A percentile compares a stretch with the other conserved stretches of the same genome.
Conservation (phyloP, 2,113 vertebrate genomes). For the Zapornia atra region DNA sequence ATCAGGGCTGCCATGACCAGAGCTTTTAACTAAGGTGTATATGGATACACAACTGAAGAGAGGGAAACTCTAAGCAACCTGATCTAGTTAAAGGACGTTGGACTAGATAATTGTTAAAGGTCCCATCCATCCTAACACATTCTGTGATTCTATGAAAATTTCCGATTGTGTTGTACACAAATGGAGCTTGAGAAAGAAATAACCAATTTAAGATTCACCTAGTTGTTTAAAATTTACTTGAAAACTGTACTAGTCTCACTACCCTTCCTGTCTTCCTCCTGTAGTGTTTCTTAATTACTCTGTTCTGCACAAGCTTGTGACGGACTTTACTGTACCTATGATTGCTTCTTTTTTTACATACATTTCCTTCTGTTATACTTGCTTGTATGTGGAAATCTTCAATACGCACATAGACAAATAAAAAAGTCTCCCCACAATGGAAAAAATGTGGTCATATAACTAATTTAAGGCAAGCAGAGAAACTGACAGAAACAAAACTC, state of each 20-base stretch:
- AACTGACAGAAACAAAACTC: background rate
- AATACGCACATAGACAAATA: background rate
- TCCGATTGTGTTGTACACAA: background rate
- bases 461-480: background rate
- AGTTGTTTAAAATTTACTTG: background rate
- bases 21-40: no score
- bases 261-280: background rate
- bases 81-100: no score
- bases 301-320: background rate
- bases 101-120: no score
- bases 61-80: background rate
- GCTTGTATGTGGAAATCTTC: background rate
- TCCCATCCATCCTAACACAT: no score
- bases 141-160: background rate
- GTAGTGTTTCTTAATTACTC: background rate
- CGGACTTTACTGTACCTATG: background rate
- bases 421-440: background rate
- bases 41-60: background rate
- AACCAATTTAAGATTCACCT: background rate
- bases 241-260: background rate
- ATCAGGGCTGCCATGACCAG: background rate
- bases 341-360: background rate
- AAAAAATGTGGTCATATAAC: background rate
- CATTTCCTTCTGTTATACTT: background rate
- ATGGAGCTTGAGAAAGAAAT: background rate